phyloP scores from a whole-genome alignment of 2,113 vertebrate genomes.

The Coregonus clupeaformis region DNA sequence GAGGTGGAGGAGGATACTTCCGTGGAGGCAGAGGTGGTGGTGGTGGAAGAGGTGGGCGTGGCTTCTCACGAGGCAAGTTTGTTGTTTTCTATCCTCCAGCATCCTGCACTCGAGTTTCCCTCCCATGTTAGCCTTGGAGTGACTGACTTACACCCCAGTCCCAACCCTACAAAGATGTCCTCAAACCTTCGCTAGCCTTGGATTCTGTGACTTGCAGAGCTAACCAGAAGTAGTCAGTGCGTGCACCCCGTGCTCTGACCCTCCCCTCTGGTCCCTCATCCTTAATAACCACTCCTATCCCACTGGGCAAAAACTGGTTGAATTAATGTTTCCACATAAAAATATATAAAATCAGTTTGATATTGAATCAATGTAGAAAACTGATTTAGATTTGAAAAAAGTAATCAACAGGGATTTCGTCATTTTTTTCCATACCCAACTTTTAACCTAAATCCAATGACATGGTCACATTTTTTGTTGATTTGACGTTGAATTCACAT shows the following conservation, averaged over 20 bases:
- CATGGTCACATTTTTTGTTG: too few relatives aligned
- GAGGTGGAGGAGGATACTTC: slow-evolving; percentile 69
- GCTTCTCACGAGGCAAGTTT: slow-evolving; percentile 73
- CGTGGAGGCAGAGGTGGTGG: slow-evolving; percentile 67
- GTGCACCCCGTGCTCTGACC: not conserved
- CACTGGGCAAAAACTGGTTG: too few relatives aligned
- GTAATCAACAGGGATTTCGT: too few relatives aligned
- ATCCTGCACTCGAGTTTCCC: not conserved
- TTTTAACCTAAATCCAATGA: too few relatives aligned
- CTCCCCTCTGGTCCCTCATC: not conserved
- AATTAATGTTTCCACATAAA: too few relatives aligned
- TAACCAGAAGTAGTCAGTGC: slow-evolving; percentile 5
- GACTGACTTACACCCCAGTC: not conserved
- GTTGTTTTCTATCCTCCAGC: slow-evolving; percentile 4
- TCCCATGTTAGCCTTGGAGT: slow-evolving; percentile 13
- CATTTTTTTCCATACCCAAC: too few relatives aligned
- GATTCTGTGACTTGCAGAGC: slow-evolving; percentile 6
- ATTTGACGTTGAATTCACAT: too few relatives aligned
- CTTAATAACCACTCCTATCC: too few relatives aligned
- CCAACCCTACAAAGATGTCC: not conserved
- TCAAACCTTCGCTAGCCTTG: not conserved
- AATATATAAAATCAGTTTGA: too few relatives aligned
- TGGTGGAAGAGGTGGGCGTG: slow-evolving; percentile 73
- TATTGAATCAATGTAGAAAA: too few relatives aligned
- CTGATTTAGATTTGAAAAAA: too few relatives aligned